Conservation (phyloP, 2,797 vertebrate species). For the Sebastes minor region DNA sequence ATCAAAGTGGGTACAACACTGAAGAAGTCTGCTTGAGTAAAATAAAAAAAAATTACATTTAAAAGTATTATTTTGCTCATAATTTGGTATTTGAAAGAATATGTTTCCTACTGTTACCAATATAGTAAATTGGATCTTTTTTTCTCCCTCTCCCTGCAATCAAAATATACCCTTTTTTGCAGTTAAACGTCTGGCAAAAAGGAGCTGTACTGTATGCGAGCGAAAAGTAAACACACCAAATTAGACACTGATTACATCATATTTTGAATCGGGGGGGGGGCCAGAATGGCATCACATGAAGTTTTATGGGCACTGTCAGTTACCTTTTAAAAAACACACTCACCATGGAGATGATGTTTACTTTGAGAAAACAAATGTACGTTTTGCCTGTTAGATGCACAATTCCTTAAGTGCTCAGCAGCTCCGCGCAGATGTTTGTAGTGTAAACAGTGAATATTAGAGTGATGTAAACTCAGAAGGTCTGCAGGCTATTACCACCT, state of each 20-base stretch:
- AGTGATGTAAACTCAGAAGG: conserved; percentile 50
- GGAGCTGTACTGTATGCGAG: conserved; percentile 24
- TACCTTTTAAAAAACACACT: conserved; percentile 67
- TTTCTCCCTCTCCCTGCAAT: conserved; percentile 41
- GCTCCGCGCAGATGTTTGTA: conserved; percentile 64
- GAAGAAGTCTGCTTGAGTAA: conserved; percentile 8
- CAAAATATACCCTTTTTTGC: conserved; percentile 45
- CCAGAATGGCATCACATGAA: conserved; percentile 54
- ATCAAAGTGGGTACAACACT: conserved; percentile 42
- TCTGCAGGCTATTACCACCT: conserved; percentile 63
- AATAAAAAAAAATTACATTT: not conserved
- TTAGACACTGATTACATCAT: conserved; percentile 75
- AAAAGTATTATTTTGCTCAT: conserved; percentile 10
- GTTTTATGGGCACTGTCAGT: conserved; percentile 73
- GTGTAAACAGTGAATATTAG: conserved; percentile 68
- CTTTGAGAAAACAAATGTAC: conserved; percentile 66
- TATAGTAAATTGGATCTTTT: conserved; percentile 46
- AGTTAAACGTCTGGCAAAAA: conserved; percentile 48
- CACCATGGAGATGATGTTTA: conserved; percentile 72
- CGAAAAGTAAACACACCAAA: conserved; percentile 74
- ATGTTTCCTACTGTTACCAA: conserved; percentile 9
- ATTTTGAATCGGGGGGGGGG: conserved; percentile 54
- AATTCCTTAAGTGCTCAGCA: conserved; percentile 65
- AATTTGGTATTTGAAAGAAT: conserved; percentile 20
- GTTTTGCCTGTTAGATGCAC: conserved; percentile 60